phyloP scores from a whole-genome alignment of 2,797 vertebrate genomes.

The Poeciliopsis presidionis region DNA sequence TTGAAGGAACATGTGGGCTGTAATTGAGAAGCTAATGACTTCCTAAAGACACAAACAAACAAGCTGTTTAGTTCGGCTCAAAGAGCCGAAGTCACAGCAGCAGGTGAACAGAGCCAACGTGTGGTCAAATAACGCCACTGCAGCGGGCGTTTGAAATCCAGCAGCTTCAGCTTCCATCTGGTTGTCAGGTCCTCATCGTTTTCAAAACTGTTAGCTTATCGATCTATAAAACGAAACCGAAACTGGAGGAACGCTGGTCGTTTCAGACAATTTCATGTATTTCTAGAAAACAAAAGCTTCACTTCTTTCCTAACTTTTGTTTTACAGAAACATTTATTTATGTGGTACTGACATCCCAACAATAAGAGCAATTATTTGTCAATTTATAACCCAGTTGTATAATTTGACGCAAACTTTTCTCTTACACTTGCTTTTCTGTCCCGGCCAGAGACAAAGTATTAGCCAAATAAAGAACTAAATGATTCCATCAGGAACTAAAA shows the following conservation, averaged over 20 bases:
- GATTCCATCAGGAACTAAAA: not conserved
- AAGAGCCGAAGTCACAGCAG: not conserved
- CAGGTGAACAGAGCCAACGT: not conserved
- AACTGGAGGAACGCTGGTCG: not conserved
- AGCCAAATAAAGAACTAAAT: not conserved
- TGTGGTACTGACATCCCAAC: not conserved
- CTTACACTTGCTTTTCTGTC: not conserved
- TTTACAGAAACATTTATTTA: not conserved
- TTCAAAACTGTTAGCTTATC: not conserved
- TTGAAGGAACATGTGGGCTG: slow-evolving; percentile 8
- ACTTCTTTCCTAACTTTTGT: not conserved
- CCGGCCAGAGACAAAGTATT: not conserved
- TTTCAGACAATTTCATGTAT: not conserved
- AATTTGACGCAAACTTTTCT: not conserved
- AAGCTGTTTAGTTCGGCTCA: not conserved
- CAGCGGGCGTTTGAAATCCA: not conserved
- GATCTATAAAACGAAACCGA: not conserved
- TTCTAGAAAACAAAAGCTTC: not conserved
- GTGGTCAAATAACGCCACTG: slow-evolving; percentile 11
- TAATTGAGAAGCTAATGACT: slow-evolving; percentile 43
- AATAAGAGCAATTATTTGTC: too few species aligned
- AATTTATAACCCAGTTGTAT: not conserved
- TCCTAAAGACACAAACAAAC: slow-evolving; percentile 34
- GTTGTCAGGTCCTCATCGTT: not conserved
- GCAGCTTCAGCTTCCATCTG: not conserved